Base-by-base conservation (phyloP, 2,113 vertebrate genomes). In the Passer domesticus region DNA sequence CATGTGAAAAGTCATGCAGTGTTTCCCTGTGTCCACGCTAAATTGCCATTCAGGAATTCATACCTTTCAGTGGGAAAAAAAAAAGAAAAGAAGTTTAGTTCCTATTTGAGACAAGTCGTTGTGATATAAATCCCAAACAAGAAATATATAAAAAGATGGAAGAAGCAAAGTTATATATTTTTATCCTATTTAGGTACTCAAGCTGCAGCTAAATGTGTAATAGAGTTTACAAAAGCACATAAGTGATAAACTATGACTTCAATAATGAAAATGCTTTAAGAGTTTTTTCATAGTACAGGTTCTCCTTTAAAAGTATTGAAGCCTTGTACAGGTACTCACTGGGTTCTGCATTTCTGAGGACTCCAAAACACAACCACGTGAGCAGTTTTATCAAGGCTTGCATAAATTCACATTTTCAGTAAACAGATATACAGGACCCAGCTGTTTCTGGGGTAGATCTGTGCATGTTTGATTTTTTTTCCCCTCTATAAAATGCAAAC, bases 41-140 rank as follows among this genome's bases (percentile, higher is more conserved):
- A 95, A 97, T 91, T 94, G 47, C n/a, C 87, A 87, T 91, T 94
- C 94, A 91, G 95, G 87, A 95, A 91, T 90, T 90, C 68, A 44
- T 95, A 74, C 50, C 33, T 88, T 92, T 94, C 75, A 79, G 24
- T 10, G 24, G 30, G 9, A 0, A 1, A 27, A 64, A 49, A 49
- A 50, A 43, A 53, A 49, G 47, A 43, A 73, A 41, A 41, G 5
- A 25, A 44, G 28, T 62, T 84, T 44, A 12, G 27, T 47, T 92
- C 22, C 19, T 39, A 24, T 52, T 80, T 76, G 41, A 87, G 58
- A 47, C 25, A 91, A 89, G 25, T 15, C 13, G 20, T 62, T 84
- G 35, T 0, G 12, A 56, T 62, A 50, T 25, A 84, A 92, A 53
- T n/a, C 53, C 31, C 15, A 77, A 91, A 1, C 5, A 58, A 84